Evolutionary conservation across 2,888 invertebrate species (phyloP).

Genomic region (Halictus ligatus): DNA sequence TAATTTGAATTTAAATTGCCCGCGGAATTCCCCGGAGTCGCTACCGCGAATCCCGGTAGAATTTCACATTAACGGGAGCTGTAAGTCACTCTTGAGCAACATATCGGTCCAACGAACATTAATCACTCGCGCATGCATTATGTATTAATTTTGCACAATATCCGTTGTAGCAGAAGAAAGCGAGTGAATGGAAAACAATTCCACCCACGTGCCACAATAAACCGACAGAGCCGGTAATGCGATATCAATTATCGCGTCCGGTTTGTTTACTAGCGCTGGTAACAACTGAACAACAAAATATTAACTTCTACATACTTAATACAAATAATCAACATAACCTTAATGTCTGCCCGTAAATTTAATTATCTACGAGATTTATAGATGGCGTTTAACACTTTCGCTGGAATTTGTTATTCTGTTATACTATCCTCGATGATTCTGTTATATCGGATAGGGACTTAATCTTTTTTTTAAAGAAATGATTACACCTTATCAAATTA

Average conservation of each 20-base stretch:
- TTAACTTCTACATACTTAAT: too few relatives aligned
- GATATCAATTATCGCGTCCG: slow-evolving; percentile 77
- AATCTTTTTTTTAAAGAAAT: too few relatives aligned
- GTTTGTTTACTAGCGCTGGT: slow-evolving; percentile 44
- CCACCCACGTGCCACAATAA: slow-evolving; percentile 72
- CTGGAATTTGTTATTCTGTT: neutral
- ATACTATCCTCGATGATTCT: neutral
- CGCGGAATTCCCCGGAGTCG: neutral
- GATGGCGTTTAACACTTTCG: neutral
- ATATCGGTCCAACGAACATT: slow-evolving; percentile 42
- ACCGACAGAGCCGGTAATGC: slow-evolving; percentile 60
- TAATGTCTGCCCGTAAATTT: neutral
- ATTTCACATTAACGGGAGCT: slow-evolving; percentile 12
- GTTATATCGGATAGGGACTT: neutral
- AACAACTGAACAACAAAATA: neutral
- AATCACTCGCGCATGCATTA: slow-evolving; percentile 49
- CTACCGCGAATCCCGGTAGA: neutral
- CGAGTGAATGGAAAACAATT: slow-evolving; percentile 64
- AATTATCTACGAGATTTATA: neutral
- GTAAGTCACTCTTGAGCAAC: slow-evolving; percentile 27
- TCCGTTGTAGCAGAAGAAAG: slow-evolving; percentile 43
- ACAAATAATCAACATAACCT: too few relatives aligned
- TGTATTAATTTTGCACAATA: slow-evolving; percentile 63
- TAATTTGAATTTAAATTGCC: neutral
- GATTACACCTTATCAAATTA: neutral